A percentile compares a stretch with the other conserved stretches of the same genome.
Evolutionary conservation across 2,888 invertebrate genomes (phyloP).

Genomic region (Drosophila stalkeri): DNA sequence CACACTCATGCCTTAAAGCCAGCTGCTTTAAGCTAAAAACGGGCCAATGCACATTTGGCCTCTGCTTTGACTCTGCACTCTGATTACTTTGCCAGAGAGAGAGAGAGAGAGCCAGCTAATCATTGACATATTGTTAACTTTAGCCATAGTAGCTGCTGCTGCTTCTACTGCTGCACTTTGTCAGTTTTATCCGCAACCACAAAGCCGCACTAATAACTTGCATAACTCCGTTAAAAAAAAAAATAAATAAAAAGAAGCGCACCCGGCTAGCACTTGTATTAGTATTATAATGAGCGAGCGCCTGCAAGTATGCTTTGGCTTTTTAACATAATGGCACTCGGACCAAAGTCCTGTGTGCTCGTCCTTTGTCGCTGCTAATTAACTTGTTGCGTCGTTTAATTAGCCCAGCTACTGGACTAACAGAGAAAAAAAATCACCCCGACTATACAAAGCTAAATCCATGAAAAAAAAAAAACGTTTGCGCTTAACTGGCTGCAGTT

Average conservation of each 20-base stretch:
- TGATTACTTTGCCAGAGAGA: slow-evolving; percentile 45
- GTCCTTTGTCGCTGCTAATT: slow-evolving; percentile 66
- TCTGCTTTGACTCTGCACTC: slow-evolving; percentile 19
- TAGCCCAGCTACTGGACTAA: slow-evolving; percentile 52
- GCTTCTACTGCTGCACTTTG: slow-evolving; percentile 36
- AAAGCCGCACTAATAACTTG: slow-evolving; percentile 61
- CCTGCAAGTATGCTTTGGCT: slow-evolving; percentile 60
- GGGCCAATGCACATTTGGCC: slow-evolving; percentile 43
- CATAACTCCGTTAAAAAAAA: slow-evolving; percentile 34
- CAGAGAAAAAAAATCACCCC: background rate
- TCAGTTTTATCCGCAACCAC: slow-evolving; percentile 50
- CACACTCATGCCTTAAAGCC: slow-evolving; percentile 23
- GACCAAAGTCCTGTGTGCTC: slow-evolving; percentile 40
- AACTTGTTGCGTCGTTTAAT: slow-evolving; percentile 79
- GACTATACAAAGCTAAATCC: slow-evolving; percentile 17
- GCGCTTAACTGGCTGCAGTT: slow-evolving; percentile 56
- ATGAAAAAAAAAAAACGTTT: slow-evolving; percentile 43
- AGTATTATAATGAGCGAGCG: slow-evolving; percentile 67
- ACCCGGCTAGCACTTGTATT: slow-evolving; percentile 39
- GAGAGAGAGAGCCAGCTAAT: slow-evolving; percentile 37
- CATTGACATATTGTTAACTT: slow-evolving; percentile 62
- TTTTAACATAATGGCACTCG: slow-evolving; percentile 46
- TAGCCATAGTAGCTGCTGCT: background rate
- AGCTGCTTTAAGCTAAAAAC: slow-evolving; percentile 29
- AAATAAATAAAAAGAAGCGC: slow-evolving; percentile 17